Percentiles rank a stretch among this genome's conserved stretches.
Evolutionary conservation across 2,888 invertebrate species (phyloP).

Genomic region (Xanthorhoe spadicearia): DNA sequence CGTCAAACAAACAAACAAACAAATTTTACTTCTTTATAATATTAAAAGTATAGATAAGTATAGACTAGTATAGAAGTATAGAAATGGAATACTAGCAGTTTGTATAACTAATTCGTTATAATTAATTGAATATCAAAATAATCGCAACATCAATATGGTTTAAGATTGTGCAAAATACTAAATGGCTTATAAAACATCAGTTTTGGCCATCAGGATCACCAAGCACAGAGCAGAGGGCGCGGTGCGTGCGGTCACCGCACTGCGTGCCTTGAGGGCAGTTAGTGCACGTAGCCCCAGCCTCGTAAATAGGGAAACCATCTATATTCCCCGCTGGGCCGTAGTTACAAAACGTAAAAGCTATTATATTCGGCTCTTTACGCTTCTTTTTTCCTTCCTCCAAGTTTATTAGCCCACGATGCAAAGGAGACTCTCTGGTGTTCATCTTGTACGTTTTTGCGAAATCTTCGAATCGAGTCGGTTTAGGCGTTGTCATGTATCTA

Average conservation of each 20-base stretch:
- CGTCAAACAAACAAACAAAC: too few species aligned
- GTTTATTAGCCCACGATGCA: slow-evolving; percentile 63
- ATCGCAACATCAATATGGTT: not conserved
- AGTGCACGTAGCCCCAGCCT: slow-evolving; percentile 66
- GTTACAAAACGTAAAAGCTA: slow-evolving; percentile 78
- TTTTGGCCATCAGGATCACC: slow-evolving; percentile 65
- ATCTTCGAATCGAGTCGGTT: slow-evolving; percentile 55
- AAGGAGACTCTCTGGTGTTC: slow-evolving; percentile 57
- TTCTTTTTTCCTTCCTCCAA: slow-evolving; percentile 43
- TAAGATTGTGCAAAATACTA: not conserved
- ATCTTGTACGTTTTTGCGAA: slow-evolving; percentile 50
- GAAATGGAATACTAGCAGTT: too few species aligned
- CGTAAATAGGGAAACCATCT: slow-evolving; percentile 77
- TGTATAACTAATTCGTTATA: slow-evolving; percentile 4
- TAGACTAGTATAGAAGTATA: too few species aligned
- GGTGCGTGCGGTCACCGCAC: slow-evolving; percentile 72
- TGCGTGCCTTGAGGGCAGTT: slow-evolving; percentile 75
- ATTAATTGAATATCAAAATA: not conserved
- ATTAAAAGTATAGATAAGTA: too few species aligned
- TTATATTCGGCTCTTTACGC: slow-evolving; percentile 62
- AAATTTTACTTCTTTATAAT: too few species aligned
- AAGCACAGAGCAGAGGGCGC: slow-evolving; percentile 66
- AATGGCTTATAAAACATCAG: not conserved
- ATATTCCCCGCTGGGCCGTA: slow-evolving; percentile 80
- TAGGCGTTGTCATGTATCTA: slow-evolving; percentile 59